Evolutionary conservation across 1,140 invertebrate species (phyloP).

Genomic region (Heterodera carotae): DNA sequence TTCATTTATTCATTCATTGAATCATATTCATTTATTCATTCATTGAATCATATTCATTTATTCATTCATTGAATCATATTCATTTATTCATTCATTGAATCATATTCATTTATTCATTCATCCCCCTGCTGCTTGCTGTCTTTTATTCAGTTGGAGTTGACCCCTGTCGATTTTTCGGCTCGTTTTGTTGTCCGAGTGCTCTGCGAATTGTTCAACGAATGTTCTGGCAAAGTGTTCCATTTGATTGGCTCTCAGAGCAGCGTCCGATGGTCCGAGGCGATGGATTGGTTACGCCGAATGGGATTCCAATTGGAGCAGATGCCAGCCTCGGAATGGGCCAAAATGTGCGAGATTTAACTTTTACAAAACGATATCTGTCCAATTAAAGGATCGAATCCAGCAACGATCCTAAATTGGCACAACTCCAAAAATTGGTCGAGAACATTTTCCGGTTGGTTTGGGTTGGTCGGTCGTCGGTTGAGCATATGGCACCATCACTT

Average conservation of each 20-base stretch:
- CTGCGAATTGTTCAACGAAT: constrained; percentile 62
- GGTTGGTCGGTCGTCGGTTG: too few relatives aligned
- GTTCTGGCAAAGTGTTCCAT: constrained; percentile 69
- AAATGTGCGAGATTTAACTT: constrained; percentile 37
- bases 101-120: too few relatives aligned
- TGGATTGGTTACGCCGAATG: constrained; percentile 53
- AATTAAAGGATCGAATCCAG: constrained; percentile 42
- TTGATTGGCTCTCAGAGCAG: constrained; percentile 56
- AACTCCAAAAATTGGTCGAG: constrained; percentile 57
- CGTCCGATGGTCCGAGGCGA: constrained; percentile 50
- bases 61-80: too few relatives aligned
- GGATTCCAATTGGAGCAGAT: constrained; percentile 50
- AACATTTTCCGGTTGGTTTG: constrained; percentile 45
- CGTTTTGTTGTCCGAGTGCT: constrained; percentile 66
- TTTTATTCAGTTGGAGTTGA: constrained; percentile 67
- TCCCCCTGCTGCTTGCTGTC: too few relatives aligned
- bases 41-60: too few relatives aligned
- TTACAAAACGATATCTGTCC: background rate
- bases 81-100: too few relatives aligned
- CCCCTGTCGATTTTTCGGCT: constrained; percentile 69
- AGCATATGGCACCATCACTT: too few relatives aligned
- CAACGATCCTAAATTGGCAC: constrained; percentile 44
- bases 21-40: too few relatives aligned
- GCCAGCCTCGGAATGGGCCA: constrained; percentile 38
- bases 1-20: too few relatives aligned